Percentiles rank a stretch among this genome's conserved stretches.
Evolutionary conservation across 2,888 invertebrate species (phyloP).

Genomic region (Philereme vetulata): DNA sequence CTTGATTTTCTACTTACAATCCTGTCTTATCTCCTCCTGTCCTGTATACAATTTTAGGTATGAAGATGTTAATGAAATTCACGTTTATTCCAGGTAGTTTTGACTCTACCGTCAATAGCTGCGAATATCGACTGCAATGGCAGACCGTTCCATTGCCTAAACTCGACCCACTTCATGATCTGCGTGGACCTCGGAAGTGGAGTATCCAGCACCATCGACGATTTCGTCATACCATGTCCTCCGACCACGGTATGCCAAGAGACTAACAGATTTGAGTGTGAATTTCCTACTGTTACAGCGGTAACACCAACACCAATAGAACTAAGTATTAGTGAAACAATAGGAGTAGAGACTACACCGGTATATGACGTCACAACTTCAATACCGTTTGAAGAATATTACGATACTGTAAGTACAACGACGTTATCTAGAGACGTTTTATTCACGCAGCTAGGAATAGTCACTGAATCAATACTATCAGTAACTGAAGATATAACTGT

Average conservation of each 20-base stretch:
- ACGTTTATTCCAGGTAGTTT: slow-evolving; percentile 54
- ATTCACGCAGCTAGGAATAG: slow-evolving; percentile 5
- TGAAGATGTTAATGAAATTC: neutral
- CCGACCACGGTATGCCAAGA: slow-evolving; percentile 60
- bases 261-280: slow-evolving; percentile 70
- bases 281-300: slow-evolving; percentile 47
- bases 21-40: too few species aligned
- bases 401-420: slow-evolving; percentile 37
- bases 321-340: slow-evolving; percentile 16
- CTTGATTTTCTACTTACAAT: too few species aligned
- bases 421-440: slow-evolving; percentile 28
- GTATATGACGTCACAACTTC: slow-evolving; percentile 19
- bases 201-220: slow-evolving; percentile 67
- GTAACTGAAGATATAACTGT: slow-evolving; percentile 7
- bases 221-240: slow-evolving; percentile 68
- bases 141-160: slow-evolving; percentile 75
- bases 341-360: slow-evolving; percentile 11
- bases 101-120: slow-evolving; percentile 49
- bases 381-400: slow-evolving; percentile 37
- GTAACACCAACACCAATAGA: slow-evolving; percentile 28
- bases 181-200: slow-evolving; percentile 76
- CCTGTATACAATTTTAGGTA: neutral
- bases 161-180: slow-evolving; percentile 76
- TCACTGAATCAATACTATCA: slow-evolving; percentile 12
- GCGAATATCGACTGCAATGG: slow-evolving; percentile 71